Evolutionary conservation across 2,113 vertebrate genomes (phyloP).

Genomic region (Gobiocypris rarus): DNA sequence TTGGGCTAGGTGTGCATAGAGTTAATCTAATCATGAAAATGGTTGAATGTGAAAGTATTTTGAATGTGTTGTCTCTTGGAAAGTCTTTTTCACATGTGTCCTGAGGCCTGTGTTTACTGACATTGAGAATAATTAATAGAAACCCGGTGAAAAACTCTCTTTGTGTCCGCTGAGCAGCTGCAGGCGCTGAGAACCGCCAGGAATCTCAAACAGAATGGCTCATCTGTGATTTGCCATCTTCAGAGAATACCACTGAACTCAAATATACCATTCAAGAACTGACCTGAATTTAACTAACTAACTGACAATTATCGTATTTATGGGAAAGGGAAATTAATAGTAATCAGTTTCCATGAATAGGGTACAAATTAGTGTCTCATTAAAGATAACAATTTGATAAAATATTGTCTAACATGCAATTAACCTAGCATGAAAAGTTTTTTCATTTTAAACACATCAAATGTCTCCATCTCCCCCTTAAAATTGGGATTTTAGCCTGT

Average conservation of each 20-base stretch:
- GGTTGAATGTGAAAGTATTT: conserved; percentile 19
- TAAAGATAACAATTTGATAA: background rate
- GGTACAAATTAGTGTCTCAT: background rate
- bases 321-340: background rate
- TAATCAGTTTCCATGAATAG: conserved; percentile 1
- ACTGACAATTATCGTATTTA: background rate
- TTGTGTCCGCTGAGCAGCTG: conserved; percentile 68
- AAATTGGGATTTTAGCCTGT: background rate
- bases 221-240: conserved; percentile 25
- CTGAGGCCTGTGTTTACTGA: conserved; percentile 54
- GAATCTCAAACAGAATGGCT: conserved; percentile 72
- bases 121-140: conserved; percentile 58
- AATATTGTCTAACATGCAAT: background rate
- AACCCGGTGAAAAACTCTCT: conserved; percentile 71
- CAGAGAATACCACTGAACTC: background rate
- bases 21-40: conserved; percentile 51
- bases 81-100: background rate
- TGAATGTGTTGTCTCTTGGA: background rate
- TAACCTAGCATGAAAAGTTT: background rate
- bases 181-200: conserved; percentile 67
- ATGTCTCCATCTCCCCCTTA: background rate
- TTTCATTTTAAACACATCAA: background rate
- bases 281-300: background rate
- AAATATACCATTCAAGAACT: background rate
- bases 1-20: conserved; percentile 49